Evolutionary conservation across 2,797 vertebrate species (phyloP).

Genomic region (Staurois parvus): DNA sequence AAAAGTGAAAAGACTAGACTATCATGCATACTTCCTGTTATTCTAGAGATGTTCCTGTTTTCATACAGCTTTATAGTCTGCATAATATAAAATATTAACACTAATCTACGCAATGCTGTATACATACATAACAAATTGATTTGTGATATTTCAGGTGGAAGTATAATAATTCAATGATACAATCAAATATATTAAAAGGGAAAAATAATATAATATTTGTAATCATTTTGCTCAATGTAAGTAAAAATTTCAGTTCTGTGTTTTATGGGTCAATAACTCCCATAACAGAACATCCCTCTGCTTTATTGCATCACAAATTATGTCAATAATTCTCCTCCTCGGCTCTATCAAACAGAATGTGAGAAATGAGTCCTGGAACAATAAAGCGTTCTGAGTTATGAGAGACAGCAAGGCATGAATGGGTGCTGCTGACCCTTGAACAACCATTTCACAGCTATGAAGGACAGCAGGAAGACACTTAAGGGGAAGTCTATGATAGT

Average conservation of each 20-base stretch:
- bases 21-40: too few relatives aligned
- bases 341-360: constrained; percentile 18
- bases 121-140: too few relatives aligned
- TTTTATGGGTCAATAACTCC: constrained; percentile 3
- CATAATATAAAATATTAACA: too few relatives aligned
- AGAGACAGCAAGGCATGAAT: constrained; percentile 17
- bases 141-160: too few relatives aligned
- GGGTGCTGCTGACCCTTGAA: constrained; percentile 33
- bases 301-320: constrained; percentile 44
- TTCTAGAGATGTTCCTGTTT: too few relatives aligned
- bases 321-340: constrained; percentile 31
- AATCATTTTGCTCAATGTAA: not conserved
- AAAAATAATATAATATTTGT: constrained; percentile 16
- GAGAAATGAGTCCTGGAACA: constrained; percentile 31
- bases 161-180: not conserved
- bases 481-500: constrained; percentile 19
- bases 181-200: not conserved
- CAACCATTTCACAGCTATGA: constrained; percentile 3
- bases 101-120: too few relatives aligned
- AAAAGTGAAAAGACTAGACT: too few relatives aligned
- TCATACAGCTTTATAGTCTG: too few relatives aligned
- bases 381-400: constrained; percentile 42
- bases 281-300: constrained; percentile 28
- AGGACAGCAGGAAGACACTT: constrained; percentile 23
- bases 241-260: not conserved